Evolutionary conservation across 1,140 invertebrate genomes (phyloP).

Genomic region (Meloidogyne chitwoodi): DNA sequence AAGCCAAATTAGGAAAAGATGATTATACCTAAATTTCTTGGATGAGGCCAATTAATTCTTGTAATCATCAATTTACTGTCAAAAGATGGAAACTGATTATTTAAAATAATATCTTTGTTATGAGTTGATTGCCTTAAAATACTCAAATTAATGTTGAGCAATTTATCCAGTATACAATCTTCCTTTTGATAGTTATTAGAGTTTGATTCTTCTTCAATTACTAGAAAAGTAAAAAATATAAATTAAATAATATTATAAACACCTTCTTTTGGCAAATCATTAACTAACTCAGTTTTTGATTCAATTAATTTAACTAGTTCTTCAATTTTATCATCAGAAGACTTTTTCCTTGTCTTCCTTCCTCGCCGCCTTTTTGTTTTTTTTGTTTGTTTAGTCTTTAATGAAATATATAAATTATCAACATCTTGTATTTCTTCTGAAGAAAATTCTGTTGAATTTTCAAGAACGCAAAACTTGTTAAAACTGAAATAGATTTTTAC

Average conservation of each 20-base stretch:
- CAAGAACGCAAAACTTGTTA: constrained; percentile 23
- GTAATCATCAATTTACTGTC: constrained; percentile 14
- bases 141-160: background rate
- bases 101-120: background rate
- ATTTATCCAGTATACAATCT: background rate
- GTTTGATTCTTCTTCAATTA: background rate
- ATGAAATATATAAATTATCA: background rate
- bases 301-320: constrained; percentile 7
- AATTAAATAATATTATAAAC: background rate
- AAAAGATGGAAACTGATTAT: background rate
- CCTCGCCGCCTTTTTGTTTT: background rate
- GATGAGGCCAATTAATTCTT: constrained; percentile 21
- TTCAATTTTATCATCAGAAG: background rate
- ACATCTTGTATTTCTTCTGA: background rate
- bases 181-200: background rate
- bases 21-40: constrained; percentile 16
- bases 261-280: background rate
- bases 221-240: background rate
- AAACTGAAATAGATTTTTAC: background rate
- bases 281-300: background rate
- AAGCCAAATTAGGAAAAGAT: background rate
- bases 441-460: background rate
- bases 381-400: background rate
- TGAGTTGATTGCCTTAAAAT: background rate
- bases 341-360: background rate